Evolutionary conservation across 2,888 invertebrate genomes (phyloP).

Genomic region (Tuberolachnus salignus): DNA sequence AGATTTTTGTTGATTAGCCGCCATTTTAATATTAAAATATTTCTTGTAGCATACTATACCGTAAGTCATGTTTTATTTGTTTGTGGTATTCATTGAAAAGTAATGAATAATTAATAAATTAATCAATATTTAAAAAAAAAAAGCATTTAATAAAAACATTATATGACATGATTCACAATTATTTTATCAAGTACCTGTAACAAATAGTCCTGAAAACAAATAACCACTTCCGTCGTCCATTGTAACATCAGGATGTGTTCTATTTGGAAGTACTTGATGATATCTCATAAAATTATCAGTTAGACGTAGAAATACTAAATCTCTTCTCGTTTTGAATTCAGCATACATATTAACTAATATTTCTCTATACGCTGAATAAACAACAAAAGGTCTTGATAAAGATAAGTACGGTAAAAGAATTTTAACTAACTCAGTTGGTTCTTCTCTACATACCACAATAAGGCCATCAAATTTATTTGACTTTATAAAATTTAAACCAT

Average conservation of each 20-base stretch:
- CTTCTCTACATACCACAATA: conserved; percentile 81
- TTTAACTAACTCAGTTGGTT: conserved; percentile 80
- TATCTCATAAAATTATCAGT: conserved; percentile 86
- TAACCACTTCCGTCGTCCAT: conserved; percentile 91
- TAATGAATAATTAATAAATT: conserved; percentile 6
- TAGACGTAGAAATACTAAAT: conserved; percentile 78
- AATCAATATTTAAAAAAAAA: conserved; percentile 7
- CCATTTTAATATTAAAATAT: too few species aligned
- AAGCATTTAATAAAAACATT: conserved; percentile 13
- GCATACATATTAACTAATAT: conserved; percentile 83
- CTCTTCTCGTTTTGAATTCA: conserved; percentile 74
- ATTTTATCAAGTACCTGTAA: conserved; percentile 56
- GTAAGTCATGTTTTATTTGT: neutral
- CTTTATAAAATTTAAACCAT: conserved; percentile 66
- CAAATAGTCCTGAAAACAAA: conserved; percentile 74
- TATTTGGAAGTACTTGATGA: conserved; percentile 86
- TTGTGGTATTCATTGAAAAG: neutral
- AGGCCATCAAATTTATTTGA: conserved; percentile 74
- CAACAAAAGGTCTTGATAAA: conserved; percentile 81
- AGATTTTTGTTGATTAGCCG: too few species aligned
- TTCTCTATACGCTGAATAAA: conserved; percentile 81
- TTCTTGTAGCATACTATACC: neutral
- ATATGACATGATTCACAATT: neutral
- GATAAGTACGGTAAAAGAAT: conserved; percentile 78
- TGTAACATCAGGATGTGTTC: conserved; percentile 93